Evolutionary conservation across 2,113 vertebrate species (phyloP).

Genomic region (Zapornia atra): DNA sequence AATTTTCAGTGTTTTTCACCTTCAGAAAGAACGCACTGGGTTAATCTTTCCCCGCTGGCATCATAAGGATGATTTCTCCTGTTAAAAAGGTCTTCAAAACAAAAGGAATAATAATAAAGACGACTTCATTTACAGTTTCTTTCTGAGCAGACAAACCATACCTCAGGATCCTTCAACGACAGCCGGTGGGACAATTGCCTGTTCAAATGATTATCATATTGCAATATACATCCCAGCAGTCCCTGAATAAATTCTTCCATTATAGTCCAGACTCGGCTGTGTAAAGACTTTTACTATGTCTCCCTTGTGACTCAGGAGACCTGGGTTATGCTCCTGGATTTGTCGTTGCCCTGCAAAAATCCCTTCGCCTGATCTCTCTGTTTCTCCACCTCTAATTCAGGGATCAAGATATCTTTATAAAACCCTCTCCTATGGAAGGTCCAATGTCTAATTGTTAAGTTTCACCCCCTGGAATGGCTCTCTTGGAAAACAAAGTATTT

Average conservation of each 20-base stretch:
- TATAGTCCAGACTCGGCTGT: not conserved
- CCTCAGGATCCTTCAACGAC: not conserved
- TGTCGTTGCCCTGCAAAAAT: not conserved
- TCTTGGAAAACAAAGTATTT: conserved; percentile 3
- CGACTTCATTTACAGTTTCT: conserved; percentile 6
- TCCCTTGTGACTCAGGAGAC: not conserved
- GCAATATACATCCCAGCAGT: not conserved
- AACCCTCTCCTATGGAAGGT: not conserved
- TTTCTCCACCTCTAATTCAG: not conserved
- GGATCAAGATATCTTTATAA: not conserved
- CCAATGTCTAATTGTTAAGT: not conserved
- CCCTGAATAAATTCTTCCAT: not conserved
- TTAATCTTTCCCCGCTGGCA: conserved; percentile 38
- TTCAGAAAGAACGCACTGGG: not conserved
- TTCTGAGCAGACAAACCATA: not conserved
- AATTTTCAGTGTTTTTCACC: conserved; percentile 44
- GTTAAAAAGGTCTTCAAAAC: conserved; percentile 16
- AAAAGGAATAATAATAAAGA: not conserved
- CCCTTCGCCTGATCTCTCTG: not conserved
- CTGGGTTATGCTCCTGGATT: not conserved
- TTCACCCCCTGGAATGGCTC: not conserved
- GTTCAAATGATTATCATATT: not conserved
- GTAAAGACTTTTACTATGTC: not conserved
- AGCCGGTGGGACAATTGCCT: conserved; percentile 33
- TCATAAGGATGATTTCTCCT: conserved; percentile 11